phyloP scores from a whole-genome alignment of 1,140 invertebrate genomes.

The Megalopta genalis region DNA sequence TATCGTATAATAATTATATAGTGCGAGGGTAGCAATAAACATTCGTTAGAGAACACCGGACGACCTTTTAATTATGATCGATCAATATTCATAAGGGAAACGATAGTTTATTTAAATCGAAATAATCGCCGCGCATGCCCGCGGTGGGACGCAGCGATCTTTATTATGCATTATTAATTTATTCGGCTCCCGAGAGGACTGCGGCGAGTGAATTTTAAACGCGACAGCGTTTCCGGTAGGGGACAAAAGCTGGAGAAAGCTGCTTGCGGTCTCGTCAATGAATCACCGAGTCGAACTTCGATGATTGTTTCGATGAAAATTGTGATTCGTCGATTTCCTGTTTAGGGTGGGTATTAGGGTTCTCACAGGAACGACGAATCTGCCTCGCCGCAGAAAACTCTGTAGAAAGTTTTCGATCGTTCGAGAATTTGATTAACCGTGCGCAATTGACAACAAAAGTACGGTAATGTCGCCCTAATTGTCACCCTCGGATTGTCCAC shows the following conservation, averaged over 20 bases:
- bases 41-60: too few relatives aligned
- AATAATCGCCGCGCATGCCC: too few relatives aligned
- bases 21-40: too few relatives aligned
- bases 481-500: too few relatives aligned
- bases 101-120: too few relatives aligned
- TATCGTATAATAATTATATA: too few relatives aligned
- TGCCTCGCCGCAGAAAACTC: background rate
- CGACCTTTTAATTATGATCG: too few relatives aligned
- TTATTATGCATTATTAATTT: background rate
- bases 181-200: background rate
- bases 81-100: too few relatives aligned
- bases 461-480: too few relatives aligned
- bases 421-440: background rate
- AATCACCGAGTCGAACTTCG: constrained; percentile 19
- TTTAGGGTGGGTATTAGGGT: background rate
- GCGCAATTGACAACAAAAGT: too few relatives aligned
- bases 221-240: background rate
- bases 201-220: background rate
- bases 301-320: constrained; percentile 2
- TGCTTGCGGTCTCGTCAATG: constrained; percentile 26
- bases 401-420: background rate
- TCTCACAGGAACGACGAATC: background rate
- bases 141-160: background rate
- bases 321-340: constrained; percentile 11
- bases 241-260: constrained; percentile 29